phyloP scores from a whole-genome alignment of 1,140 invertebrate species.

The Pollicipes pollicipes region DNA sequence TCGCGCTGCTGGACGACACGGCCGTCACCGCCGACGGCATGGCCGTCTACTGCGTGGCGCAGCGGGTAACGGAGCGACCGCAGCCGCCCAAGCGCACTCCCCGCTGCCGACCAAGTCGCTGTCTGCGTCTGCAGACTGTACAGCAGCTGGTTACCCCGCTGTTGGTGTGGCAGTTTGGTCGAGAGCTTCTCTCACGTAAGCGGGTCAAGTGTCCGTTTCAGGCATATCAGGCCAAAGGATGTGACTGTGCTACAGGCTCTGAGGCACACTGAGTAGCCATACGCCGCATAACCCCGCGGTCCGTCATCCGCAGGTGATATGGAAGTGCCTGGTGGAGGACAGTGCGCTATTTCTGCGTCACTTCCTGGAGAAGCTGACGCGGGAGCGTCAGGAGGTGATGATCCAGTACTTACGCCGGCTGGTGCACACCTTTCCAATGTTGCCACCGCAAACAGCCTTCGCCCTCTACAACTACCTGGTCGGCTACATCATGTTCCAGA shows the following conservation, averaged over 20 bases:
- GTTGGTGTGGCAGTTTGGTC: too few relatives aligned
- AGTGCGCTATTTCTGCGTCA: conserved; percentile 88
- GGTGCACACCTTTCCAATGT: conserved; percentile 41
- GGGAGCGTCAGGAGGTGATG: conserved; percentile 88
- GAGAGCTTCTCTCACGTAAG: too few relatives aligned
- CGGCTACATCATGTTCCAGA: conserved; percentile 99
- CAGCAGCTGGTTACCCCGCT: too few relatives aligned
- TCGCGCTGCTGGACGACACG: conserved; percentile 85
- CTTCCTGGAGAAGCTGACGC: conserved; percentile 84
- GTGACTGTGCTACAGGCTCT: too few relatives aligned
- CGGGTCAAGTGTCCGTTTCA: too few relatives aligned
- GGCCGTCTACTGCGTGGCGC: conserved; percentile 74
- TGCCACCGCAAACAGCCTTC: conserved; percentile 54
- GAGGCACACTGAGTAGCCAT: too few relatives aligned
- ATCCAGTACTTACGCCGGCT: conserved; percentile 79
- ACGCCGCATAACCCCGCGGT: too few relatives aligned
- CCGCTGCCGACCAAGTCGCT: too few relatives aligned
- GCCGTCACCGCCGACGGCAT: conserved; percentile 85
- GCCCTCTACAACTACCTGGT: conserved; percentile 98
- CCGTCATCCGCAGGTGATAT: conserved; percentile 52
- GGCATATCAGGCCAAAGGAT: too few relatives aligned
- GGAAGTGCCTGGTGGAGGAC: conserved; percentile 95
- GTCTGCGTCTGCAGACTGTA: too few relatives aligned
- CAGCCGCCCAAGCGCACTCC: too few relatives aligned
- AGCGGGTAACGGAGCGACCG: conserved; percentile 39